These are phyloP conservation scores for Catotricha subobsoleta DNA, from an alignment of 2,888 invertebrate species.

Conservation along the genomic window DNA sequence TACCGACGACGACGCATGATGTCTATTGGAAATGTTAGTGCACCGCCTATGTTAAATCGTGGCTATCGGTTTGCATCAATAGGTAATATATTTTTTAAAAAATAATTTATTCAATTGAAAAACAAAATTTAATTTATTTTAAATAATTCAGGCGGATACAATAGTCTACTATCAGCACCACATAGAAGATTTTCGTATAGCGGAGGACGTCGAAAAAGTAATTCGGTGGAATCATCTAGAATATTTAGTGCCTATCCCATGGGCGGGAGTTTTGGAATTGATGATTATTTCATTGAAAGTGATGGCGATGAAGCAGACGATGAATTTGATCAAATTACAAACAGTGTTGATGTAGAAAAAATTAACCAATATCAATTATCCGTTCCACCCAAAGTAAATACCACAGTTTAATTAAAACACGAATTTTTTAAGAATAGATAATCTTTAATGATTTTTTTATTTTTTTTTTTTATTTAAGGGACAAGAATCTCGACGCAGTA, in stretches of 20 bases:
- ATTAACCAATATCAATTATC: slow-evolving; percentile 21
- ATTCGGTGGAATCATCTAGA: slow-evolving; percentile 38
- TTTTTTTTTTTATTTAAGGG: slow-evolving; percentile 19
- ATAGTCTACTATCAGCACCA: slow-evolving; percentile 43
- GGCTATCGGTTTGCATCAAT: slow-evolving; percentile 41
- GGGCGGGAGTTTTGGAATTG: slow-evolving; percentile 30
- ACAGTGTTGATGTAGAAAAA: slow-evolving; percentile 23
- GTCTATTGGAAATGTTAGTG: slow-evolving; percentile 49
- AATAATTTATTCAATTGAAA: not conserved
- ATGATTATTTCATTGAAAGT: slow-evolving; percentile 29
- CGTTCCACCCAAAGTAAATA: slow-evolving; percentile 19
- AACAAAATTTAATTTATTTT: not conserved
- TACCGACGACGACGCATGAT: slow-evolving; percentile 36
- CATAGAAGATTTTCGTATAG: slow-evolving; percentile 36
- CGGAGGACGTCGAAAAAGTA: slow-evolving; percentile 34
- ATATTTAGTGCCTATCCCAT: slow-evolving; percentile 29
- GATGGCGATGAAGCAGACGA: slow-evolving; percentile 30
- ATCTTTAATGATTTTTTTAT: not conserved
- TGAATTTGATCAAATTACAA: slow-evolving; percentile 31
- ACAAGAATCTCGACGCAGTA: slow-evolving; percentile 42
- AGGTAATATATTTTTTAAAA: too few relatives aligned
- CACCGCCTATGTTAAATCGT: slow-evolving; percentile 33
- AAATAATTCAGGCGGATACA: slow-evolving; percentile 42
- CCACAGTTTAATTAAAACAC: not conserved
- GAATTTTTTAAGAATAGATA: not conserved